Evolutionary conservation across 2,888 invertebrate genomes (phyloP).

Genomic region (Dascillus cervinus): DNA sequence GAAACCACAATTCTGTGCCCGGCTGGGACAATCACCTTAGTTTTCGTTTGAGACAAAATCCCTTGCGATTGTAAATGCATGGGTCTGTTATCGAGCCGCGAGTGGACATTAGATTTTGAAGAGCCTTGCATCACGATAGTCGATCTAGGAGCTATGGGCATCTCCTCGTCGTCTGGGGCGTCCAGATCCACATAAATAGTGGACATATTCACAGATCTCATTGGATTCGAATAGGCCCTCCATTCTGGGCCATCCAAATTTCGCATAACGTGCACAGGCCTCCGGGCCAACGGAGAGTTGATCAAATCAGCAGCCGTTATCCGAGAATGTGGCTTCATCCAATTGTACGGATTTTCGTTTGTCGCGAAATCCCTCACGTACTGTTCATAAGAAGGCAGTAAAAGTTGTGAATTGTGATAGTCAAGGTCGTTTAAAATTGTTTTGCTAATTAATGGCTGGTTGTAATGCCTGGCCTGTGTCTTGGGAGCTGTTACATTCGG

Average conservation of each 20-base stretch:
- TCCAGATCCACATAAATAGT: slow-evolving; percentile 34
- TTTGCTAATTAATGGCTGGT: slow-evolving; percentile 25
- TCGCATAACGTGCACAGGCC: neutral
- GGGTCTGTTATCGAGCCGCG: slow-evolving; percentile 44
- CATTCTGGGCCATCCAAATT: slow-evolving; percentile 12
- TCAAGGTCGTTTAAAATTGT: slow-evolving; percentile 32
- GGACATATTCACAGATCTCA: neutral
- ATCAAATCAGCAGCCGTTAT: neutral
- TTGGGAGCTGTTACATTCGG: slow-evolving; percentile 7
- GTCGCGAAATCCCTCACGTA: neutral
- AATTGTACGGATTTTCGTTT: slow-evolving; percentile 13
- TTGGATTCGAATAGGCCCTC: slow-evolving; percentile 17
- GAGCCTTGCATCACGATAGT: slow-evolving; percentile 26
- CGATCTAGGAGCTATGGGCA: slow-evolving; percentile 26
- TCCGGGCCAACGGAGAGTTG: neutral
- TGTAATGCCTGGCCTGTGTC: slow-evolving; percentile 6
- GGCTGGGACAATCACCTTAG: slow-evolving; percentile 42
- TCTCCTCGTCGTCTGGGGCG: slow-evolving; percentile 36
- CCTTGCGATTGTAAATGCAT: slow-evolving; percentile 27
- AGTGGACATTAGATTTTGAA: slow-evolving; percentile 30
- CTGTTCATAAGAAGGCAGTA: slow-evolving; percentile 8
- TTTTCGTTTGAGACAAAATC: slow-evolving; percentile 36
- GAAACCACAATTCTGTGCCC: slow-evolving; percentile 87
- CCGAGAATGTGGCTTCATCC: slow-evolving; percentile 10
- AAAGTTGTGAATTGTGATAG: slow-evolving; percentile 18